Conservation (phyloP, 2,888 invertebrate genomes). For the Amiota minor region DNA sequence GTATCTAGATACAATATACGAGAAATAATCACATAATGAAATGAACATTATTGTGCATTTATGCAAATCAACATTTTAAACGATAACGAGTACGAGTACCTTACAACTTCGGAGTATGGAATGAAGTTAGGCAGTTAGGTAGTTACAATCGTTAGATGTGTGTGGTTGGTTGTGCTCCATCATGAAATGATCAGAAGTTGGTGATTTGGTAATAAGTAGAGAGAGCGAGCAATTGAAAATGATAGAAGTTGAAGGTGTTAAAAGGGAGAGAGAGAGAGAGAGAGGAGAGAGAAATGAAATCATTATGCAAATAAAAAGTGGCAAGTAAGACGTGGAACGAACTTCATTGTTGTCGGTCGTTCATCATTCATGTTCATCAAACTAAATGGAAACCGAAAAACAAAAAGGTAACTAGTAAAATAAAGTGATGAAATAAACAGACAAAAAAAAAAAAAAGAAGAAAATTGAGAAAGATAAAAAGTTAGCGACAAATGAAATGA, state of each 20-base stretch:
- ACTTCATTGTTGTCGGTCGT: neutral
- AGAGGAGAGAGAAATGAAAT: neutral
- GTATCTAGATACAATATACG: slow-evolving; percentile 19
- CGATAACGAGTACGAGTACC: neutral
- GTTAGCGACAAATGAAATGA: slow-evolving; percentile 32
- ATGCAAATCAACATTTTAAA: slow-evolving; percentile 52
- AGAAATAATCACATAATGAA: slow-evolving; percentile 46
- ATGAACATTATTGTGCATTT: slow-evolving; percentile 59
- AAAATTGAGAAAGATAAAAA: slow-evolving; percentile 42
- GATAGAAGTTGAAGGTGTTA: neutral
- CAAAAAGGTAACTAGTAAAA: neutral
- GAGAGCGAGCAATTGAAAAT: neutral
- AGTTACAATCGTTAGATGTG: no score
- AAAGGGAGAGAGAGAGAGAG: neutral
- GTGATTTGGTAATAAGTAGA: no score
- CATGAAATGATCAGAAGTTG: no score
- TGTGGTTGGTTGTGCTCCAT: no score
- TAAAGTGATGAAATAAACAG: slow-evolving; percentile 36
- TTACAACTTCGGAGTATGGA: no score
- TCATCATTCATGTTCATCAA: slow-evolving; percentile 2
- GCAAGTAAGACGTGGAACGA: neutral
- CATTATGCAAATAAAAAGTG: slow-evolving; percentile 7
- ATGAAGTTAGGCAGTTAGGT: no score
- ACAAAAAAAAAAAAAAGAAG: neutral
- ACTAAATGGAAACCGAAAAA: neutral